Evolutionary conservation across 2,797 vertebrate species (phyloP).

Genomic region (Nothura maculosa): DNA sequence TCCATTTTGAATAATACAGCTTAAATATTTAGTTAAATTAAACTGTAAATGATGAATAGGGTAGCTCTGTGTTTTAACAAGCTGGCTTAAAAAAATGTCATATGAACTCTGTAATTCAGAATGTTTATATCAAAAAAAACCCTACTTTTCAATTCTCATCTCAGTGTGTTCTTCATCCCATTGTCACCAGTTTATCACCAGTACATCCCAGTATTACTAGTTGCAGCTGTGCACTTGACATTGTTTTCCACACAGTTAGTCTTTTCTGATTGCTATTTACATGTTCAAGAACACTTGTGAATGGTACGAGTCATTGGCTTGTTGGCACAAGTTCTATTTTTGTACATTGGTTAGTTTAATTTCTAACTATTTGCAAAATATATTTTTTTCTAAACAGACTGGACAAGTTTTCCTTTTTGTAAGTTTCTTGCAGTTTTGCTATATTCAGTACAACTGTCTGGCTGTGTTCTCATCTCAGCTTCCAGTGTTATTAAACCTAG

Average conservation of each 20-base stretch:
- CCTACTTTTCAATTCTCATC: background rate
- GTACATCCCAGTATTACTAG: background rate
- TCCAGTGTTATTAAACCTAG: background rate
- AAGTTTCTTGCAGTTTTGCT: background rate
- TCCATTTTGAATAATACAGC: background rate
- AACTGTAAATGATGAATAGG: background rate
- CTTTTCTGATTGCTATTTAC: constrained; percentile 10
- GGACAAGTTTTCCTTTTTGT: background rate
- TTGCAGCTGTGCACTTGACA: background rate
- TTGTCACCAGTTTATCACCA: background rate
- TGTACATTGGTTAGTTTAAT: background rate
- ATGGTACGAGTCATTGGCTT: background rate
- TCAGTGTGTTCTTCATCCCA: background rate
- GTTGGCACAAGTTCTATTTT: background rate
- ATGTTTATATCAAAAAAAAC: background rate
- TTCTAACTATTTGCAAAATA: constrained; percentile 2
- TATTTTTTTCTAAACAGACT: background rate
- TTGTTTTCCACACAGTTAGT: background rate
- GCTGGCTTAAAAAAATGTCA: background rate
- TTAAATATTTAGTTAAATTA: background rate
- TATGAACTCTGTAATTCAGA: background rate
- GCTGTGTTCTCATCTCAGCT: background rate
- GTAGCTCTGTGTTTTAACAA: background rate
- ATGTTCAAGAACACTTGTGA: background rate
- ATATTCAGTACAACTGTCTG: background rate